Evolutionary conservation across 2,797 vertebrate species (phyloP).

Genomic region (Poecilia wingei): DNA sequence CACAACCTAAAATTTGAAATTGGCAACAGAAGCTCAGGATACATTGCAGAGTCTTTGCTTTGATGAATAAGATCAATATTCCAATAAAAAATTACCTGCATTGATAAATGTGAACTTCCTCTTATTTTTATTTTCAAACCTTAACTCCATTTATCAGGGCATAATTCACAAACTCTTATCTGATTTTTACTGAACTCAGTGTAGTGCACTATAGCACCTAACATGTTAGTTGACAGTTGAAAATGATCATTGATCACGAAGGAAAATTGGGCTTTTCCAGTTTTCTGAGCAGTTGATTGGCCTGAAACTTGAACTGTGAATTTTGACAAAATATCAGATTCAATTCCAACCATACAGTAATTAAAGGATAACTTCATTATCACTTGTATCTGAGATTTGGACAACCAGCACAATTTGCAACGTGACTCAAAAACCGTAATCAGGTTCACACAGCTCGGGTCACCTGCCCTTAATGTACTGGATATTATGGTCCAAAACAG

Average conservation of each 20-base stretch:
- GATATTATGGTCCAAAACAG: neutral
- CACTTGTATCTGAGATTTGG: conserved; percentile 14
- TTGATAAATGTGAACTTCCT: neutral
- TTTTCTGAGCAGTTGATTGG: neutral
- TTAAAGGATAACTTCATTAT: conserved; percentile 4
- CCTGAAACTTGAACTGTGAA: neutral
- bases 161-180: neutral
- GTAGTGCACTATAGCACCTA: neutral
- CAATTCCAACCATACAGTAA: neutral
- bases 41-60: neutral
- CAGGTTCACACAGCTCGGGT: neutral
- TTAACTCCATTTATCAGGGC: neutral
- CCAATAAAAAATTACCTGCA: neutral
- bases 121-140: neutral
- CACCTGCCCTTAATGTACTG: neutral
- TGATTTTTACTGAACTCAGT: neutral
- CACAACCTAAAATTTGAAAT: neutral
- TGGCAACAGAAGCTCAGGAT: neutral
- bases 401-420: neutral
- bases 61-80: neutral
- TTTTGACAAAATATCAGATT: neutral
- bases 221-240: neutral
- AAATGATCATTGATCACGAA: neutral
- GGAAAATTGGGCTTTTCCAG: neutral
- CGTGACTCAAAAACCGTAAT: neutral